Percentiles rank a stretch among this genome's conserved stretches.
These are phyloP conservation scores for Pachycephala philippinensis DNA, from an alignment of 2,113 vertebrate genomes.

Conservation along the genomic window DNA sequence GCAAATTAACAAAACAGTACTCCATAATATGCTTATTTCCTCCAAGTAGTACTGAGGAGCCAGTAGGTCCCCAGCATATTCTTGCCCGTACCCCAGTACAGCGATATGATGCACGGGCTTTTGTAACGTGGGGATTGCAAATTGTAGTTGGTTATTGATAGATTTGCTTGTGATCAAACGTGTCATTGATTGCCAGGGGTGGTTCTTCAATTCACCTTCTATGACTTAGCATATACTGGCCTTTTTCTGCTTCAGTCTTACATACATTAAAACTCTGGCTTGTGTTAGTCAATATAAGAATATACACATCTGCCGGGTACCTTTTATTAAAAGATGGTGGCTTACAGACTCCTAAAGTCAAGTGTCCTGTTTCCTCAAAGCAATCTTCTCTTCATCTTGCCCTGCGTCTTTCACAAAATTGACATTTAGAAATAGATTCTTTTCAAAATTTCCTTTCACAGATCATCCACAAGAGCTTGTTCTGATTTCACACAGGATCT, in stretches of 20 bases:
- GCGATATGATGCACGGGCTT: accelerated
- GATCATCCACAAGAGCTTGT: neutral
- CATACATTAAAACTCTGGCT: neutral
- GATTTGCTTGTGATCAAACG: neutral
- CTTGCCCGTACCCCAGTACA: neutral
- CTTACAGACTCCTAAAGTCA: neutral
- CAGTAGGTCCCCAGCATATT: neutral
- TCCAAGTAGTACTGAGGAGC: neutral
- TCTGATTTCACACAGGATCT: neutral
- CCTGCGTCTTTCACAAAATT: neutral
- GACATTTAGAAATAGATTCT: neutral
- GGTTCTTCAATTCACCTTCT: neutral
- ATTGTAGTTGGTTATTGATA: neutral
- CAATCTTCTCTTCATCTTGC: neutral
- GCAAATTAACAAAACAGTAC: neutral
- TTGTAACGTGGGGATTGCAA: neutral
- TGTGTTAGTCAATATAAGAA: neutral
- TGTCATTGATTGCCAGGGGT: neutral
- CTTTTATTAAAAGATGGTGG: neutral
- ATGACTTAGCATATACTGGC: neutral
- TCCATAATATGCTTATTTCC: neutral
- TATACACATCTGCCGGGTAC: neutral
- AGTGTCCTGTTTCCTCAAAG: neutral
- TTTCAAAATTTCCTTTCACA: neutral
- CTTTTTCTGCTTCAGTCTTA: neutral